Evolutionary conservation across 2,797 vertebrate species (phyloP).

Genomic region (Poecile montanus): DNA sequence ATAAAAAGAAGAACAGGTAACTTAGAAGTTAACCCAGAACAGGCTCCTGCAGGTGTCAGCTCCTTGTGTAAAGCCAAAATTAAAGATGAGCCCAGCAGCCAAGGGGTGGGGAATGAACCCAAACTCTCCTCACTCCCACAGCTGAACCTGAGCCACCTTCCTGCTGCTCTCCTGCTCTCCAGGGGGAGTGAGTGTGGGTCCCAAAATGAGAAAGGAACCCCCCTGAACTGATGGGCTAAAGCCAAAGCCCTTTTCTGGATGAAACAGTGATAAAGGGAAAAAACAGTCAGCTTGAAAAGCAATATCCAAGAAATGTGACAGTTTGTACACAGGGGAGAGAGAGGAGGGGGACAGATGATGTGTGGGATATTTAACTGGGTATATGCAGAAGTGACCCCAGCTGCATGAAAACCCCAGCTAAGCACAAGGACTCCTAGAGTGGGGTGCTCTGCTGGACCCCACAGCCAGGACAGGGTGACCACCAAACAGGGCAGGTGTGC

Average conservation of each 20-base stretch:
- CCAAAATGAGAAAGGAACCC: not conserved
- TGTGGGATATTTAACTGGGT: not conserved
- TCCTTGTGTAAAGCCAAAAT: not conserved
- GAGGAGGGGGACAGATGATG: not conserved
- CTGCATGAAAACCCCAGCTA: not conserved
- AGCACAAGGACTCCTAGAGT: not conserved
- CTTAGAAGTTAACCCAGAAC: not conserved
- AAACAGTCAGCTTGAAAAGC: not conserved
- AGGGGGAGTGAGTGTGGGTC: rapidly evolving
- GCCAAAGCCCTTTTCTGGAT: not conserved
- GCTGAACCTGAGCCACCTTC: rapidly evolving
- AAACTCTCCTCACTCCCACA: not conserved
- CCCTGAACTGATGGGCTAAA: not conserved
- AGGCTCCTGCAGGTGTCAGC: not conserved
- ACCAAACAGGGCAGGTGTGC: rapidly evolving
- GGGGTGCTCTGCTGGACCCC: too few relatives aligned
- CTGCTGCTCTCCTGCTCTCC: not conserved
- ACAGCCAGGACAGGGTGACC: rapidly evolving
- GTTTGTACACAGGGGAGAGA: too few relatives aligned
- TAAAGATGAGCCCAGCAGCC: not conserved
- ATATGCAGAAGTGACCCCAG: not conserved
- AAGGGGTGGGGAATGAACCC: not conserved
- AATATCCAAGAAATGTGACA: not conserved
- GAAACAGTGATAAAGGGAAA: not conserved
- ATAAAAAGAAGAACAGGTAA: not conserved